Base-by-base conservation (phyloP, 2,797 vertebrate species). In the Bovichtus diacanthus region DNA sequence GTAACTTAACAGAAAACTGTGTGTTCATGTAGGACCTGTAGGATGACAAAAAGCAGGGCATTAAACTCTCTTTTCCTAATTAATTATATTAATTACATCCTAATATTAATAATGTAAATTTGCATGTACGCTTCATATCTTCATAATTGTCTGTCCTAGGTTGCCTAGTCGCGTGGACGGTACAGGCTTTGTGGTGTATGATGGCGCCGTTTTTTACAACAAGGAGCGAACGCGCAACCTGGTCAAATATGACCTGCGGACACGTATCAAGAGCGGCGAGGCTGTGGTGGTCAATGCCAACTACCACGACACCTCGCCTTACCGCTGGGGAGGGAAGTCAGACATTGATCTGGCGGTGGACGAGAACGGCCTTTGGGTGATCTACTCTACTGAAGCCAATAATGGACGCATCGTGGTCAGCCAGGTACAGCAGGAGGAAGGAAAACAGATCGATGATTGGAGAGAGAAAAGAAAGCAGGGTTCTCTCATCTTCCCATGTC, bases 291-390 rank as follows among this genome's bases (percentile, higher is more conserved):
- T 95, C 72, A 96, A 96, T 0, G 97, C 97, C 84, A 98, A 98
- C 92, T 98, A 97, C 84, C 97, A 99, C 4, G 97, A 98, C 92
- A 98, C 97, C 0, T 97, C 97, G 0, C 97, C 97, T 0, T 98
- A 98, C 71, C 97, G 97, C 75, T 98, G 97, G 97, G 97, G 97
- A 1, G 97, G 97, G 80, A 98, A 99, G 80, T 97, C 97, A 0
- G 97, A 98, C 92, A 97, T 98, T 10, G 97, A 99, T 90, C 89
- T 99, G 87, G 97, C 97, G 0, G 97, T 98, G 89, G 97, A 98
- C 0, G 97, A 99, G 92, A 97, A 97, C 0, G 97, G 97, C 36
- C 93, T 99, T 1, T 99, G 97, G 97, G 97, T 97, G 27, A 96
- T 99, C 76, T 98, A 98, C 60, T 97, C 97, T 72, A 98, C 97